A percentile compares a stretch with the other conserved stretches of the same genome.
These are phyloP conservation scores for Sarcophaga bullata DNA, from an alignment of 1,140 invertebrate species.

Conservation along the genomic window DNA sequence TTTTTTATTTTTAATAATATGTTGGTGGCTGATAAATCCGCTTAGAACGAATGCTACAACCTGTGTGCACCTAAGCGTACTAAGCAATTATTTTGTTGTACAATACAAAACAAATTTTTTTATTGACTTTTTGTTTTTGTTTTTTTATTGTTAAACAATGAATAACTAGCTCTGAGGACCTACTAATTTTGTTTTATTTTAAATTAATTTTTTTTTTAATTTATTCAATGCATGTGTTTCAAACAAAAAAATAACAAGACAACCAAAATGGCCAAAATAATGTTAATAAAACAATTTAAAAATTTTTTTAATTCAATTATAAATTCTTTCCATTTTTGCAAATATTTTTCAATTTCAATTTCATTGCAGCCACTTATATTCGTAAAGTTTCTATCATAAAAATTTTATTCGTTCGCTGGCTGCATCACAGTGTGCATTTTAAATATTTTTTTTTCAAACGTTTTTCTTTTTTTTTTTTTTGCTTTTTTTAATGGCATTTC, in stretches of 20 bases:
- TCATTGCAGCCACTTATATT: not conserved
- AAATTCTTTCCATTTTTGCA: not conserved
- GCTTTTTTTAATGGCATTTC: too few relatives aligned
- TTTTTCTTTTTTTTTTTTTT: too few relatives aligned
- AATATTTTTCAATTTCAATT: not conserved
- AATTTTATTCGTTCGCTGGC: too few relatives aligned
- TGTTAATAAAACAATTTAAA: not conserved
- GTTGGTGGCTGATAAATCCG: constrained; percentile 9
- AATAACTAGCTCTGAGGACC: too few relatives aligned
- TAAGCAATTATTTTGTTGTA: constrained; percentile 4
- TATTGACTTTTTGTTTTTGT: not conserved
- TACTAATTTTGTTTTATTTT: not conserved
- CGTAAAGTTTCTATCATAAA: not conserved
- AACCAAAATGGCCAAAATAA: not conserved
- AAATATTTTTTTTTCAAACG: too few relatives aligned
- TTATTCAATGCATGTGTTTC: not conserved
- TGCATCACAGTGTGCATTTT: too few relatives aligned
- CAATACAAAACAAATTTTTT: not conserved
- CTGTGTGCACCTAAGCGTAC: constrained; percentile 9
- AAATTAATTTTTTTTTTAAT: not conserved
- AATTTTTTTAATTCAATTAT: not conserved
- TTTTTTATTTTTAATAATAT: constrained; percentile 10
- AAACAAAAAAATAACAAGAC: too few relatives aligned
- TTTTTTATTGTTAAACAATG: too few relatives aligned
- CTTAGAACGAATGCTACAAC: not conserved